Percentiles rank a stretch among this genome's conserved stretches.
phyloP scores from a whole-genome alignment of 2,797 vertebrate genomes.

The Cephalopachus bancanus region DNA sequence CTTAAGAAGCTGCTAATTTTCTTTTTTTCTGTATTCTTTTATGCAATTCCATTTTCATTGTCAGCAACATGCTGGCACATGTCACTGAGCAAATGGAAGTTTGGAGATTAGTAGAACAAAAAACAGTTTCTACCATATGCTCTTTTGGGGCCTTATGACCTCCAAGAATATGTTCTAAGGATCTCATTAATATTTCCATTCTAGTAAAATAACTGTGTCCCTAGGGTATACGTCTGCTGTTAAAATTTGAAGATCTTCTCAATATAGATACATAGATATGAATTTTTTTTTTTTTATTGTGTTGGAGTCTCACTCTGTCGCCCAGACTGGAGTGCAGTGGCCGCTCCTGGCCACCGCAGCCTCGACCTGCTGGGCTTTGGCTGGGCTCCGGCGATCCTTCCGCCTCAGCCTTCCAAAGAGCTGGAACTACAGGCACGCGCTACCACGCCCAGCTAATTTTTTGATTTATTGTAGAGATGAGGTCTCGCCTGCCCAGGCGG shows the following conservation, averaged over 20 bases:
- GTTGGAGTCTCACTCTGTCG: too few species aligned
- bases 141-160: neutral
- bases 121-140: neutral
- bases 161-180: neutral
- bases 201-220: slow-evolving; percentile 32
- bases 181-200: neutral
- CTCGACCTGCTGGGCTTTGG: too few species aligned
- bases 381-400: too few species aligned
- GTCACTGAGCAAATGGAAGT: neutral
- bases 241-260: slow-evolving; percentile 27
- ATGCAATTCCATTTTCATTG: neutral
- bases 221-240: neutral
- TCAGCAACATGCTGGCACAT: neutral
- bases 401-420: too few species aligned
- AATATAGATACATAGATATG: neutral
- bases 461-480: too few species aligned
- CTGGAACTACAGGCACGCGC: too few species aligned
- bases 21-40: neutral
- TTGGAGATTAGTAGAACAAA: neutral
- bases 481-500: too few species aligned
- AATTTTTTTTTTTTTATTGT: neutral
- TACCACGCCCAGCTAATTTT: too few species aligned
- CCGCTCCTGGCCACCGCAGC: too few species aligned
- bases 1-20: neutral
- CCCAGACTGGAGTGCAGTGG: too few species aligned